Evolutionary conservation across 2,888 invertebrate species (phyloP).

Genomic region (Drosophila testacea): DNA sequence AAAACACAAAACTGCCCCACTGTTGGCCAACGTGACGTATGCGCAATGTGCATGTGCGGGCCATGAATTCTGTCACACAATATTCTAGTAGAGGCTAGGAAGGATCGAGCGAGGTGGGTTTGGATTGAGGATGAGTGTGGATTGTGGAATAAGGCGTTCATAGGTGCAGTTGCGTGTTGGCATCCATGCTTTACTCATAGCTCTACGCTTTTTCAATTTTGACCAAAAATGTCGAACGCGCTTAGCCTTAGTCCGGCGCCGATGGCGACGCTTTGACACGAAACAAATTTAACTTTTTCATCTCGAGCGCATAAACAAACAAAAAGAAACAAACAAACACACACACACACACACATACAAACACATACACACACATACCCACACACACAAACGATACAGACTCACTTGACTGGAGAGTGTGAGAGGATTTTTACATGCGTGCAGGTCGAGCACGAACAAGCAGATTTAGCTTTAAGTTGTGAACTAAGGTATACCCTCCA

Average conservation of each 20-base stretch:
- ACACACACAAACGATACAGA: slow-evolving; percentile 19
- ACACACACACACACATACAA: slow-evolving; percentile 10
- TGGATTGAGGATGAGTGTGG: slow-evolving; percentile 6
- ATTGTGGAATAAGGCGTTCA: slow-evolving; percentile 14
- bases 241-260: slow-evolving; percentile 71
- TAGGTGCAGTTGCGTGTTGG: slow-evolving; percentile 46
- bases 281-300: slow-evolving; percentile 81
- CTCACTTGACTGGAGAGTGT: slow-evolving; percentile 17
- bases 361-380: slow-evolving; percentile 13
- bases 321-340: slow-evolving; percentile 26
- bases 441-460: not conserved
- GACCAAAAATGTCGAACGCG: slow-evolving; percentile 76
- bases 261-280: slow-evolving; percentile 77
- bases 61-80: slow-evolving; percentile 44
- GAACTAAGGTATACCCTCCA: not conserved
- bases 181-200: slow-evolving; percentile 28
- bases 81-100: not conserved
- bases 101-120: not conserved
- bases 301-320: slow-evolving; percentile 65
- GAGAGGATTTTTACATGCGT: slow-evolving; percentile 6
- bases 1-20: slow-evolving; percentile 71
- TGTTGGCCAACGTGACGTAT: slow-evolving; percentile 77
- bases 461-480: not conserved
- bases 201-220: slow-evolving; percentile 68
- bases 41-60: slow-evolving; percentile 61